Base-by-base conservation (phyloP, 2,797 vertebrate genomes). In the Saxicola maurus region DNA sequence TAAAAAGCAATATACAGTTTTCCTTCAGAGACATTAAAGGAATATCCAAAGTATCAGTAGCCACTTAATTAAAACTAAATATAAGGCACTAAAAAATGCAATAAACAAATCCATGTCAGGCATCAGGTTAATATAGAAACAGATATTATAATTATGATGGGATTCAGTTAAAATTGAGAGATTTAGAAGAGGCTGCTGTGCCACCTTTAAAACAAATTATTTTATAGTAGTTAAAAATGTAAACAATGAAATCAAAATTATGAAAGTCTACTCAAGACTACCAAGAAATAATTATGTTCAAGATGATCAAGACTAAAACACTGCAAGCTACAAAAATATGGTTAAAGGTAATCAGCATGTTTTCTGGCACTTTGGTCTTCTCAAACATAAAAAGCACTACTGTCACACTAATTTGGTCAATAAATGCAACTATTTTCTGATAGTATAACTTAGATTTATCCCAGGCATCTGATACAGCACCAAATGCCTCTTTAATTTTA, bases 331-430 rank as follows among this genome's bases (percentile, higher is more conserved):
- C 51, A 46, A 72, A 86, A 87, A 37, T 28, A 38, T 5, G 3
- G 7, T 49, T 57, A 33, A 40, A 78, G 9, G 4, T 42, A 62
- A 71, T 56, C 33, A 59, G 13, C 13, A 24, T 0, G 0, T 81
- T 88, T 82, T 35, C 13, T 65, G 33, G 7, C 59, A 57, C 0
- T 0, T 6, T 1, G 1, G 6, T 65, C 17, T 10, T 66, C 45
- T 89, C 65, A 79, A 87, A 53, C 4, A 15, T 14, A 52, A 60
- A 83, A 92, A 46, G 1, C 10, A 38, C 7, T 45, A 20, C 45
- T 11, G 10, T 25, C 31, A 71, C 16, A 13, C 3, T 33, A 24
- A 21, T 56, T 60, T 31, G 28, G 38, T 42, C 48, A 67, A 75
- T 31, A 78, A 60, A 56, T 40, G 10, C 9, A 81, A 46, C 1